A percentile compares a stretch with the other conserved stretches of the same genome.
Evolutionary conservation across 2,888 invertebrate species (phyloP).

Genomic region (Fissipunctia ypsillon): DNA sequence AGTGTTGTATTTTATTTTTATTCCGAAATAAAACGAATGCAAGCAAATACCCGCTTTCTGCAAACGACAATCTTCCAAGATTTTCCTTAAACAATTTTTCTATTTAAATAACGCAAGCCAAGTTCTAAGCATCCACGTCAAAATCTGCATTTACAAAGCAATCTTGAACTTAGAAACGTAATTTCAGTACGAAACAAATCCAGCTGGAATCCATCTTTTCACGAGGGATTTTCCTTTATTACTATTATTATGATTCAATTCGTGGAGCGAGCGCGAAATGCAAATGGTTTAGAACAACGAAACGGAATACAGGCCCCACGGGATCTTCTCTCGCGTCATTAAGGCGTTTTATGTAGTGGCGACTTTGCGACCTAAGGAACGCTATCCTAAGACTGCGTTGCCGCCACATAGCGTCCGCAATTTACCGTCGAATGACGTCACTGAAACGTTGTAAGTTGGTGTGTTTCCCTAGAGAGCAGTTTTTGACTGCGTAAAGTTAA

Average conservation of each 20-base stretch:
- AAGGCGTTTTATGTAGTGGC: background rate
- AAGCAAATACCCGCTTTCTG: background rate
- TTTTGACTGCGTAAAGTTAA: no score
- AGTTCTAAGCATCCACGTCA: conserved; percentile 1
- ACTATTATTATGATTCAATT: conserved; percentile 60
- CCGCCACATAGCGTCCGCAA: no score
- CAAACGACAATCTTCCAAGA: background rate
- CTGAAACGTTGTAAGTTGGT: no score
- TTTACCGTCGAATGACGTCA: no score
- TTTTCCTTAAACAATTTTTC: background rate
- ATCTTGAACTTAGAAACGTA: conserved; percentile 24
- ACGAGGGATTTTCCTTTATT: conserved; percentile 47
- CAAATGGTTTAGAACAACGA: conserved; percentile 50
- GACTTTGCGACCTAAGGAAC: background rate
- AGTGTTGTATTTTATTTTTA: background rate
- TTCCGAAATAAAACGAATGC: background rate
- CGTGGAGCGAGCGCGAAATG: conserved; percentile 48
- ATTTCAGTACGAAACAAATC: conserved; percentile 36
- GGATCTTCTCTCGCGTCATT: conserved; percentile 29
- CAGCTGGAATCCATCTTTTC: conserved; percentile 45
- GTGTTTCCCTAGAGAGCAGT: no score
- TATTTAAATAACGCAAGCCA: background rate
- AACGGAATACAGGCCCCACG: conserved; percentile 35
- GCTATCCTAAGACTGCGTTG: no score
- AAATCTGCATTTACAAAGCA: conserved; percentile 31